phyloP scores from a whole-genome alignment of 1,140 invertebrate genomes.

The Thaumetopoea pityocampa region DNA sequence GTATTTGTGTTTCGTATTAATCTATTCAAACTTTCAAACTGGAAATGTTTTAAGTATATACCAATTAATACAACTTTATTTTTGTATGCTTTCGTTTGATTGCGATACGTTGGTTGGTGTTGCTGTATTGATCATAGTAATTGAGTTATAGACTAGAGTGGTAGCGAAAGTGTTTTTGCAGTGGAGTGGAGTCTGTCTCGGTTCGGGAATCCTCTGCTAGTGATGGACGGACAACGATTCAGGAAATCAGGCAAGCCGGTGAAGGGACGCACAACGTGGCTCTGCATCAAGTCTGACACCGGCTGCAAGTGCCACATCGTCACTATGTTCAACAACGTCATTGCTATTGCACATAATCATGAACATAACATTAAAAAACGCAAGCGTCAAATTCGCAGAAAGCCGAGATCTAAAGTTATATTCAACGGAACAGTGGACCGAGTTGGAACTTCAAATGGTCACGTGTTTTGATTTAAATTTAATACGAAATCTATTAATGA shows the following conservation, averaged over 20 bases:
- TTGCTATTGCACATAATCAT: conserved; percentile 32
- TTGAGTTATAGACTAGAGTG: conserved; percentile 12
- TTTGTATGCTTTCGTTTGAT: too few species aligned
- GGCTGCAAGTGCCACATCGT: conserved; percentile 48
- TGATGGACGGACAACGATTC: conserved; percentile 43
- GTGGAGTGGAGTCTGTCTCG: conserved; percentile 48
- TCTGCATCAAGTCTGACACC: conserved; percentile 58
- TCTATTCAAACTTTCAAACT: too few species aligned
- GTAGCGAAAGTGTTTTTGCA: conserved; percentile 35
- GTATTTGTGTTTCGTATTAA: background rate
- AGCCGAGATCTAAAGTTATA: conserved; percentile 7
- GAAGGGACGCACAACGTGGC: conserved; percentile 34
- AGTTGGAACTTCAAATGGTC: too few species aligned
- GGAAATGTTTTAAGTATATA: too few species aligned
- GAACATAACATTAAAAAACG: conserved; percentile 27
- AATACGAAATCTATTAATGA: too few species aligned
- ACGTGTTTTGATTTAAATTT: too few species aligned
- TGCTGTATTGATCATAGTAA: background rate
- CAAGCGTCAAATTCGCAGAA: conserved; percentile 4
- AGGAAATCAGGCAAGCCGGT: conserved; percentile 28
- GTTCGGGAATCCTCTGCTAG: conserved; percentile 52
- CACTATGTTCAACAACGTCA: conserved; percentile 30
- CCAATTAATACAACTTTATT: too few species aligned
- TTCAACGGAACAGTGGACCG: background rate
- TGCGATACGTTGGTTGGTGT: too few species aligned